phyloP scores from a whole-genome alignment of 2,797 vertebrate species.

The Urocyon cinereoargenteus region DNA sequence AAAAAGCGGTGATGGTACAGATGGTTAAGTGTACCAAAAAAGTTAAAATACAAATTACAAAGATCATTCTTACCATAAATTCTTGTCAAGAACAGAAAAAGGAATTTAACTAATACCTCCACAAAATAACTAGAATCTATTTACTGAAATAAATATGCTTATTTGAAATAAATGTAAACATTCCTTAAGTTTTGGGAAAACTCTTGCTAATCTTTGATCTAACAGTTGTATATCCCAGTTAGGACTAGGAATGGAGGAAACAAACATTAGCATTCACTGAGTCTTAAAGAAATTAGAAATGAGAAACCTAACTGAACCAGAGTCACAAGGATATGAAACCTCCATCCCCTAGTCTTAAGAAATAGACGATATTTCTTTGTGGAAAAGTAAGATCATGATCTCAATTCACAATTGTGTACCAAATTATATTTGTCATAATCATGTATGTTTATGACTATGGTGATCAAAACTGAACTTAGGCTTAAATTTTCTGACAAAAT shows the following conservation, averaged over 20 bases:
- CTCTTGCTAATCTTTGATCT: background rate
- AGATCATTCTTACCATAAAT: background rate
- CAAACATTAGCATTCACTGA: background rate
- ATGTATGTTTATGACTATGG: background rate
- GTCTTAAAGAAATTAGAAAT: slow-evolving; percentile 34
- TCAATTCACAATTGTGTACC: background rate
- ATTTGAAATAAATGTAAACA: slow-evolving; percentile 33
- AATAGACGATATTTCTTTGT: background rate
- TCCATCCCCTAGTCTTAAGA: background rate
- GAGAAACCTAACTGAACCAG: slow-evolving; percentile 9
- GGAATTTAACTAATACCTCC: background rate
- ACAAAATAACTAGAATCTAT: slow-evolving; percentile 26
- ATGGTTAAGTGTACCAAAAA: background rate
- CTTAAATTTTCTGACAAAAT: slow-evolving; percentile 43
- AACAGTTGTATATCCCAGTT: background rate
- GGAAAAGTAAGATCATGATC: background rate
- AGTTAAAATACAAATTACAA: slow-evolving; percentile 30
- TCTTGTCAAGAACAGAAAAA: background rate
- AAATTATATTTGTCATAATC: slow-evolving; percentile 4
- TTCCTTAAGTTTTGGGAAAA: background rate
- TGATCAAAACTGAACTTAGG: slow-evolving; percentile 9
- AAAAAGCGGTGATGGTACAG: background rate
- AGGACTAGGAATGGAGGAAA: background rate
- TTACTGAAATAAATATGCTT: background rate
- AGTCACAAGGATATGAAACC: background rate